Conservation (phyloP, 2,888 invertebrate species). For the Dermolepida albohirtum region DNA sequence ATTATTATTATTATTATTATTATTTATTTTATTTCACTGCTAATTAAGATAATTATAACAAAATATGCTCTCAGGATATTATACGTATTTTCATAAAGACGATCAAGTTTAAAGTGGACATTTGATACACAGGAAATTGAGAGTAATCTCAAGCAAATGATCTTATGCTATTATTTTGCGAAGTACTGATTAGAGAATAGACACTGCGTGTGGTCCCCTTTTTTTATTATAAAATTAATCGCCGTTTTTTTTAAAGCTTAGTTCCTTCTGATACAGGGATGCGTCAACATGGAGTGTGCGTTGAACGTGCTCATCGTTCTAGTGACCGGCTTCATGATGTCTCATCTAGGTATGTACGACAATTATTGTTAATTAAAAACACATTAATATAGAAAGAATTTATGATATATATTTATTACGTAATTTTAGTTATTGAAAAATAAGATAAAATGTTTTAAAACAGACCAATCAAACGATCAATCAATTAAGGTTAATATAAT, state of each 20-base stretch:
- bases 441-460: too few relatives aligned
- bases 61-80: too few relatives aligned
- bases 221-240: slow-evolving; percentile 22
- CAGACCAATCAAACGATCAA: too few relatives aligned
- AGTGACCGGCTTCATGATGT: slow-evolving; percentile 21
- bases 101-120: too few relatives aligned
- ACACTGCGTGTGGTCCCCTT: slow-evolving; percentile 44
- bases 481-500: too few relatives aligned
- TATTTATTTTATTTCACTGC: too few relatives aligned
- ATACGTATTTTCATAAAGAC: too few relatives aligned
- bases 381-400: too few relatives aligned
- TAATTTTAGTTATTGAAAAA: too few relatives aligned
- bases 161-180: slow-evolving; percentile 23
- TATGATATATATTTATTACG: too few relatives aligned
- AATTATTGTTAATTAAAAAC: background rate
- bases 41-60: too few relatives aligned
- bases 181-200: slow-evolving; percentile 7
- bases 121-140: background rate
- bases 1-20: too few relatives aligned
- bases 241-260: slow-evolving; percentile 29
- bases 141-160: slow-evolving; percentile 2
- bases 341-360: slow-evolving; percentile 19
- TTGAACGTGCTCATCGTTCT: slow-evolving; percentile 18
- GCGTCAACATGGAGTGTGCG: slow-evolving; percentile 58
- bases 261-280: slow-evolving; percentile 60